Base-by-base conservation (phyloP, 2,888 invertebrate species). In the Steinernema carpocapsae region DNA sequence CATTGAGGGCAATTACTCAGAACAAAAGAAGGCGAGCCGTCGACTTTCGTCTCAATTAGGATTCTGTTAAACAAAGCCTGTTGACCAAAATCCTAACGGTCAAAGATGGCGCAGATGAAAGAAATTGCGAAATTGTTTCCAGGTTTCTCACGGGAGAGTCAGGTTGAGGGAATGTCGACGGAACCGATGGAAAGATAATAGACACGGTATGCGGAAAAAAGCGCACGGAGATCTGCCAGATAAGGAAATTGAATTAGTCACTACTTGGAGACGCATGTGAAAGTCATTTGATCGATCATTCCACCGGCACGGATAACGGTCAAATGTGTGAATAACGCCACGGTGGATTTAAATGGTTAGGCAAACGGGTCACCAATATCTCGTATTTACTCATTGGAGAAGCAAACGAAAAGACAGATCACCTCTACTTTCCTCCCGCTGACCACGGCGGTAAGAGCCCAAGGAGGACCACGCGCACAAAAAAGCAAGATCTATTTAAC, bases 341-440 rank as follows among this genome's bases (percentile, higher is more conserved):
- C 29, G 37, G 64, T 26, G 32, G 19, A 32, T 29, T 64, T 29
- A 64, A 64, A 29, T 26, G 32, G 64, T 32, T 64, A 32, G 64
- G 64, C 64, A 64, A 64, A 64, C 64, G 64, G 64, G 64, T 64
- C 64, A 64, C 64, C 29, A 29, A 64, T 64, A 64, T 32, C 64
- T 26, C 32, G 7, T 64, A 64, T 64, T 64, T 64, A 64, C 64
- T 64, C 29, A 32, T 32, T 64, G 29, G 64, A 64, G 64, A 64
- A 64, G 64, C 64, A 64, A 64, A 64, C 64, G 64, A 64, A 64
- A 64, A 22, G 64, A 17, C 29, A n/a, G 64, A 64, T 32, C 64
- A 64, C 32, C 64, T 1, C 32, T 12, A 26, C 29, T 64, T 29
- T 37, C 64, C 29, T 26, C 17, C 24, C 64, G 19, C 64, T 64